Base-by-base conservation (phyloP, 2,888 invertebrate species). In the Dyspetes luteomarginatus region DNA sequence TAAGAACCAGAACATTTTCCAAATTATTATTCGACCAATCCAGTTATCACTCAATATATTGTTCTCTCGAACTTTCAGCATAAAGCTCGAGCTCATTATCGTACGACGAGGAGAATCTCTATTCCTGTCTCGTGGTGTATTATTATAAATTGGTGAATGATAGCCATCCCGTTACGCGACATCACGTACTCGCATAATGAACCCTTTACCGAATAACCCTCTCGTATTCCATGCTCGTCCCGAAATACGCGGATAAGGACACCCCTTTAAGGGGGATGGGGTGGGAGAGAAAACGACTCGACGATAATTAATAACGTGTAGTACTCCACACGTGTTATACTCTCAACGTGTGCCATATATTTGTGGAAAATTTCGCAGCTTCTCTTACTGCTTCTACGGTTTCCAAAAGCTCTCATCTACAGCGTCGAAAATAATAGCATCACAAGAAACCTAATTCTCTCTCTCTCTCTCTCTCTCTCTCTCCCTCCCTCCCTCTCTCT, bases 141-240 rank as follows among this genome's bases (percentile, higher is more conserved):
- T 58, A 65, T 67, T 67, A 64, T 62, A 69, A 81, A 81, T 81
- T 74, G 56, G 77, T 78, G 81, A 81, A 78, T 71, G 74, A 81
- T 78, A 69, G 78, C 74, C 77, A 56, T 36, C 58, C 74, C 41
- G 74, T 81, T 81, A 81, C 52, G 81, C 78, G 74, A 60, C 73
- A 74, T 81, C 81, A 81, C 81, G 77, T 81, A 77, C 81, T 69
- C 69, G 69, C 81, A 77, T 81, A 81, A 81, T 81, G 73, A 78
- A 77, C 74, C 65, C 81, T 65, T 78, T 78, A 74, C 41, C 65
- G 65, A 58, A 77, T 67, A 68, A 74, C 69, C 58, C 50, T 74
- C 69, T 65, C 69, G 77, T 81, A 81, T 81, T 81, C 81, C 64
- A 28, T 15, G 50, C 73, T 81, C 77, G 77, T 81, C 58, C 43